Base-by-base conservation (phyloP, 2,797 vertebrate species). In the Heteromormyrus szaboi region DNA sequence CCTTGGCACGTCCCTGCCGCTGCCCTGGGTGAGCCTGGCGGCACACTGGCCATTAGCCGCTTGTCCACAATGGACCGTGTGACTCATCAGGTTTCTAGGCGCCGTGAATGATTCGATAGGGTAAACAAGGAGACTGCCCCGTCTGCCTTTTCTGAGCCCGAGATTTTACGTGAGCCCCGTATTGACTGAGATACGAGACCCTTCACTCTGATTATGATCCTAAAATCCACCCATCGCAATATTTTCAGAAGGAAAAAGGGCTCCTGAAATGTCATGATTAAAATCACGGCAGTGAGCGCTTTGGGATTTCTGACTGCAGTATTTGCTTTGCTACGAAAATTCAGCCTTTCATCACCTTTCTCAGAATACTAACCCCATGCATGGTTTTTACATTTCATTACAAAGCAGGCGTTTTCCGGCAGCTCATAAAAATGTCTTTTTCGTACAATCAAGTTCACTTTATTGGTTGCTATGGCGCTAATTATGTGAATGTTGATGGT, bases 381-480 rank as follows among this genome's bases (percentile, higher is more conserved):
- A 46, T 81, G 85, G 53, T 65, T 68, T 89, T 51, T 87, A 62
- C 85, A 25, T 87, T 79, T 88, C 81, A 87, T 76, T 87, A 89
- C 9, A 1, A 22, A 14, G 48, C 81, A 83, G 65, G 37, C 76
- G 87, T 50, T 51, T 53, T 44, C 54, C 29, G 37, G 87, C 76
- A 50, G 53, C 56, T 87, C 51, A 37, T 85, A 53, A 85, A 90
- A 90, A 79, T 25, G 29, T 72, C 88, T 85, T 86, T 19, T 50
- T 56, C 19, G n/a, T 46, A 76, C 46, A 89, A 79, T 59, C 85
- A 37, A 56, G 44, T 85, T 84, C 89, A 88, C 87, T 62, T 83
- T 51, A 84, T 50, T 37, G 17, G 88, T 89, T 90, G 86, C 89
- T 88, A 85, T 89, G 89, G 89, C 9, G 59, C 83, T 91, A 91